phyloP scores from a whole-genome alignment of 2,888 invertebrate species.

The Heliothis peltigera region DNA sequence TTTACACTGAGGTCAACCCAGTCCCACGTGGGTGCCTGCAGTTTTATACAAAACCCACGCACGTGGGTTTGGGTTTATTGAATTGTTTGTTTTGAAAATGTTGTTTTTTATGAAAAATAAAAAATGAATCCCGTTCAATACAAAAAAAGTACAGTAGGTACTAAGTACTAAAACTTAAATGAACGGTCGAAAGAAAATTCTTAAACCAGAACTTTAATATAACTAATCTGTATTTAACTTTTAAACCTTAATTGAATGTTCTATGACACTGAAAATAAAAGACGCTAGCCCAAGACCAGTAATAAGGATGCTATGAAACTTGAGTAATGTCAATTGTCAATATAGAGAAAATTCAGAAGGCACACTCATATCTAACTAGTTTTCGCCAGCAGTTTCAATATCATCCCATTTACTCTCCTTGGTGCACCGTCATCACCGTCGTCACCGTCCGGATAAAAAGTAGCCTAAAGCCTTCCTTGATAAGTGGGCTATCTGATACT shows the following conservation, averaged over 20 bases:
- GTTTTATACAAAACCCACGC: slow-evolving; percentile 35
- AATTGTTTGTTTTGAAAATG: too few relatives aligned
- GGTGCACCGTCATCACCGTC: too few relatives aligned
- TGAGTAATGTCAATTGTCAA: slow-evolving; percentile 2
- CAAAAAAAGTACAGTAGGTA: background rate
- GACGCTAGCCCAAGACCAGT: slow-evolving; percentile 22
- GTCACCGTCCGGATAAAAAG: too few relatives aligned
- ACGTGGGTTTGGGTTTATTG: too few relatives aligned
- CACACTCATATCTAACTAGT: background rate
- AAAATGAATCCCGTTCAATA: too few relatives aligned
- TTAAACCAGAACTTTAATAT: background rate
- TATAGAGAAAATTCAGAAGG: slow-evolving; percentile 12
- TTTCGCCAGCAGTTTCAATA: too few relatives aligned
- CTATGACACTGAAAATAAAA: slow-evolving; percentile 15
- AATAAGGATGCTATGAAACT: slow-evolving; percentile 28
- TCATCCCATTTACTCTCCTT: too few relatives aligned
- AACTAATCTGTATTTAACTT: background rate
- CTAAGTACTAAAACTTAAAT: too few relatives aligned
- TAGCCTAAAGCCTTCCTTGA: too few relatives aligned
- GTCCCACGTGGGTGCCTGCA: background rate
- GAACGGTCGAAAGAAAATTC: background rate
- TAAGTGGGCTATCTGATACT: too few relatives aligned
- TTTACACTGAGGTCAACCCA: background rate
- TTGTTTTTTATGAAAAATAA: too few relatives aligned
- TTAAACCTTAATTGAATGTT: slow-evolving; percentile 31